A percentile compares a stretch with the other conserved stretches of the same genome.
These are phyloP conservation scores for Saturnia japonica DNA, from an alignment of 2,888 invertebrate species.

Conservation along the genomic window DNA sequence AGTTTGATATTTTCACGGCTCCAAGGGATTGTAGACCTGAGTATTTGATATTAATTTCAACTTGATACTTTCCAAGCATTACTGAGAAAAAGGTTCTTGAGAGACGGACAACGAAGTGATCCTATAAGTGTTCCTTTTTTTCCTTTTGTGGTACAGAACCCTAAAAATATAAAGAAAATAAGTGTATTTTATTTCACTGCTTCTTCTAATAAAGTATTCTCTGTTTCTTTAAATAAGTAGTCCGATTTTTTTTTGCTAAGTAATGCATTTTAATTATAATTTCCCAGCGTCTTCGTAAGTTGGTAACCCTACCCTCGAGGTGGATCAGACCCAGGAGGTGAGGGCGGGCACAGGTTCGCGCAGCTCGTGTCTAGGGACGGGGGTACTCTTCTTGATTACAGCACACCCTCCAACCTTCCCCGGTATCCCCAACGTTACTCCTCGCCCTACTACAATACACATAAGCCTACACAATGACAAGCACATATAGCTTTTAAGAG, in stretches of 20 bases:
- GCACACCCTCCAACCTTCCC: slow-evolving; percentile 58
- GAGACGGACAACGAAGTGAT: too few relatives aligned
- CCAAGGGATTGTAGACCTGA: too few relatives aligned
- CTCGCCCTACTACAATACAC: slow-evolving; percentile 60
- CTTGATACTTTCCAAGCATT: too few relatives aligned
- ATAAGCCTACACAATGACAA: slow-evolving; percentile 67
- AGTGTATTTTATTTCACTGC: background rate
- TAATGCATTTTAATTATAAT: background rate
- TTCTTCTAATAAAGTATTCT: background rate
- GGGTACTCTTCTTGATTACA: slow-evolving; percentile 83
- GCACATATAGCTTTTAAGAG: slow-evolving; percentile 51
- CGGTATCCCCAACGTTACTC: slow-evolving; percentile 44
- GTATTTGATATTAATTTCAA: too few relatives aligned
- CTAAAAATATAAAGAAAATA: background rate
- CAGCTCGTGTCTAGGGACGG: slow-evolving; percentile 70
- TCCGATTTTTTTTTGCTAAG: background rate
- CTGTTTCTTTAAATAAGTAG: background rate
- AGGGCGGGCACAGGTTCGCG: slow-evolving; percentile 32
- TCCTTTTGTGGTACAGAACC: too few relatives aligned
- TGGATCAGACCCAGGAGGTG: slow-evolving; percentile 50
- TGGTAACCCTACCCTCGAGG: slow-evolving; percentile 35
- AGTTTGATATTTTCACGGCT: too few relatives aligned
- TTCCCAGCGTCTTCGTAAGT: background rate
- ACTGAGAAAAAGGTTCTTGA: too few relatives aligned
- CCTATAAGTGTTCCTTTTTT: too few relatives aligned